A percentile compares a stretch with the other conserved stretches of the same genome.
Conservation (phyloP, 2,888 invertebrate genomes). For the Chalcosyrphus nemorum region DNA sequence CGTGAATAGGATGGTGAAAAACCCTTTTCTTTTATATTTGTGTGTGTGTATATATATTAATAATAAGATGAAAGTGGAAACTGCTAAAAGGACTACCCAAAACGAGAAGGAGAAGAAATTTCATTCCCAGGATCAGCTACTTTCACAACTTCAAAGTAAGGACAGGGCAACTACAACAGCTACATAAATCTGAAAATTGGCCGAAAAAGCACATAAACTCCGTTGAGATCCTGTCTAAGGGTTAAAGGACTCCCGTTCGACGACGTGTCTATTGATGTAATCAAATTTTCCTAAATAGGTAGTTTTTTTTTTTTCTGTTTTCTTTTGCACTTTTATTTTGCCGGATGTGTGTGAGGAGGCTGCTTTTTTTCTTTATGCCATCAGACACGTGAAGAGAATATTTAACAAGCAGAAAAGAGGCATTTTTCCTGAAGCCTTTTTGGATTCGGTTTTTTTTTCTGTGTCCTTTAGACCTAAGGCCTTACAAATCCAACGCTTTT, state of each 20-base stretch:
- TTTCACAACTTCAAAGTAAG: constrained; percentile 62
- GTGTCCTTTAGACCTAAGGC: neutral
- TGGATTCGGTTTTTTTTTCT: neutral
- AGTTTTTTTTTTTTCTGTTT: constrained; percentile 9
- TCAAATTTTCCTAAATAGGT: constrained; percentile 69
- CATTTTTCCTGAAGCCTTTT: neutral
- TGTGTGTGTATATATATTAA: constrained; percentile 40
- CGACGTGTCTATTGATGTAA: constrained; percentile 69
- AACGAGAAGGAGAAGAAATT: constrained; percentile 43
- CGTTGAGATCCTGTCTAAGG: constrained; percentile 11
- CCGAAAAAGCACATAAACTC: constrained; percentile 43
- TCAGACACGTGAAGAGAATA: constrained; percentile 56
- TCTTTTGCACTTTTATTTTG: neutral
- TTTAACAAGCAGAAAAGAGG: neutral
- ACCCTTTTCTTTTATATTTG: too few relatives aligned
- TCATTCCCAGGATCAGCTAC: constrained; percentile 32
- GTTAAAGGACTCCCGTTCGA: constrained; percentile 42
- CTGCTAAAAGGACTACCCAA: constrained; percentile 48
- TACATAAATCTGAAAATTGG: constrained; percentile 64
- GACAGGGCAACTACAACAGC: neutral
- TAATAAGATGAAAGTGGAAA: constrained; percentile 68
- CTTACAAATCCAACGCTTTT: constrained; percentile 33
- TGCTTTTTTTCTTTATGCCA: neutral
- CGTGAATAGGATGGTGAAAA: constrained; percentile 45
- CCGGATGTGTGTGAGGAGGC: neutral